Base-by-base conservation (phyloP, 2,797 vertebrate species). In the Lacerta viridis region DNA sequence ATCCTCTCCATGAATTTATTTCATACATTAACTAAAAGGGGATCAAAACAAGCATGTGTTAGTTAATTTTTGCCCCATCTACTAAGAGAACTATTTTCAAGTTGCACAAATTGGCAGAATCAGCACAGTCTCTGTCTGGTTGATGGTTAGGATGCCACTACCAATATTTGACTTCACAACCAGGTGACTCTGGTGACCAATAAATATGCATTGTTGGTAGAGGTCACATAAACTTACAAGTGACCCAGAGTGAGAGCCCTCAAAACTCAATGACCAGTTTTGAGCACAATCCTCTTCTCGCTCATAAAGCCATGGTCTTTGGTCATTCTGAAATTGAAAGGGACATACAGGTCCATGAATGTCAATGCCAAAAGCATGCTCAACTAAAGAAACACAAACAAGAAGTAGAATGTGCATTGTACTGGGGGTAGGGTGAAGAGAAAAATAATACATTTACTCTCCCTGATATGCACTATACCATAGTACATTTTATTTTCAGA, bases 1-100 rank as follows among this genome's bases (percentile, higher is more conserved):
- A 93, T 80, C 86, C 88, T 68, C 15, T 59, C 23, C 59, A 74
- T 55, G n/a, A 79, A 69, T 92, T 89, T 86, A 90, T 83, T 86
- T 93, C 72, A 86, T 50, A 85, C 82, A 90, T 93, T 87, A 89
- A 75, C 69, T 59, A 77, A 84, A 90, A 90, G 93, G 86, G 80
- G 50, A 86, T 89, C 88, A 74, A 94, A 92, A 68, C 8, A 80
- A 86, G 90, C 55, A 90, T 84, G 36, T 17, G 86, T 50, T 46
- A 64, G 36, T 27, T 74, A 84, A 80, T 80, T 74, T 75, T 85
- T 46, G 61, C 29, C 17, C 25, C 66, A 33, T 64, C 68, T 85
- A 41, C 4, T 27, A 78, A 8, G 7, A 83, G 11, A 36, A 68
- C n/a, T 83, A 36, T 66, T 23, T 68, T 55, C 7, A 50, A 80